phyloP scores from a whole-genome alignment of 2,888 invertebrate species.

The Stenchaetothrips biformis region DNA sequence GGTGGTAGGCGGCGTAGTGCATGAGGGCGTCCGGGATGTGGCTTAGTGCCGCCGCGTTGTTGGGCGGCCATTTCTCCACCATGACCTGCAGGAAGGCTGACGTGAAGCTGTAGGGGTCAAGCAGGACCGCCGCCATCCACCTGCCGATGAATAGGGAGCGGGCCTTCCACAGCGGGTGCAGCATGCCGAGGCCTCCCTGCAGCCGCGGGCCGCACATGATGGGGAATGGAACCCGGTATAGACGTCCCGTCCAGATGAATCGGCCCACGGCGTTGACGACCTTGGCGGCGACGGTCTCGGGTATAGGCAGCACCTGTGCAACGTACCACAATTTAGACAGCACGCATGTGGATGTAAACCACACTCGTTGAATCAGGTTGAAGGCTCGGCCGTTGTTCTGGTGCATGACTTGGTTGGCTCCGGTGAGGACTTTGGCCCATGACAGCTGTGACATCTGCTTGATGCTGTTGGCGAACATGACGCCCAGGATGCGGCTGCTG shows the following conservation, averaged over 20 bases:
- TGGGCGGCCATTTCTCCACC: background rate
- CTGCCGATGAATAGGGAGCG: background rate
- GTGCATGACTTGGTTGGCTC: background rate
- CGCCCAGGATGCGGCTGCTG: no score
- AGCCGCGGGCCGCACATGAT: background rate
- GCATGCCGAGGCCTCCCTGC: background rate
- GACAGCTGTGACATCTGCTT: background rate
- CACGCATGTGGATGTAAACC: background rate
- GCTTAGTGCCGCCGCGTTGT: background rate
- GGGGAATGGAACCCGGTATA: background rate
- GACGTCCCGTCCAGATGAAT: background rate
- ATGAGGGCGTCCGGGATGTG: background rate
- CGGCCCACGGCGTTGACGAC: background rate
- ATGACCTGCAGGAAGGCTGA: background rate
- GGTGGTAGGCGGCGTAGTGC: background rate
- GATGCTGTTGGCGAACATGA: no score
- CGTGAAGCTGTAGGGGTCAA: background rate
- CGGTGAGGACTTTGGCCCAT: background rate
- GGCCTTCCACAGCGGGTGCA: background rate
- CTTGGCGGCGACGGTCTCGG: background rate
- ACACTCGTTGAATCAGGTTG: background rate
- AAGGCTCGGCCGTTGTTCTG: background rate
- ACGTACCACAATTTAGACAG: background rate
- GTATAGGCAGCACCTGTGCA: background rate
- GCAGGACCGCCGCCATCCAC: background rate